These are phyloP conservation scores for Eubucco bourcierii DNA, from an alignment of 2,113 vertebrate genomes.

Conservation along the genomic window DNA sequence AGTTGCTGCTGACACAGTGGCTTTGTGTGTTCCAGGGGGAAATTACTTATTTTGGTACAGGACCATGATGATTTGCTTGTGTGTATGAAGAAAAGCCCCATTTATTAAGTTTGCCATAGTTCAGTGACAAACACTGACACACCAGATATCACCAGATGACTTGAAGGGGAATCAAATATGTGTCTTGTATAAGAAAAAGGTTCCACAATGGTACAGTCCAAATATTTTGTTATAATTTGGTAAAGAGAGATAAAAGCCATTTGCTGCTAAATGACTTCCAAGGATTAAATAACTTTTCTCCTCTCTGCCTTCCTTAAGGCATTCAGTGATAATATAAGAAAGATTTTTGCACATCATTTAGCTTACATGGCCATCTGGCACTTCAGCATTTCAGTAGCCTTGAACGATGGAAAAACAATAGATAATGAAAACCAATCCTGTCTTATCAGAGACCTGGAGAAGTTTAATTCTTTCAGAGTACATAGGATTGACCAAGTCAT, in stretches of 20 bases:
- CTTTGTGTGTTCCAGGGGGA: not conserved
- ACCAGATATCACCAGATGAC: not conserved
- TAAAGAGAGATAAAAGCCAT: not conserved
- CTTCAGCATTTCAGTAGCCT: constrained; percentile 32
- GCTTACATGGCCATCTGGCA: constrained; percentile 32
- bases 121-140: not conserved
- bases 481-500: not conserved
- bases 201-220: not conserved
- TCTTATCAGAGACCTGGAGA: constrained; percentile 19
- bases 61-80: not conserved
- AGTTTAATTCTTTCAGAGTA: constrained; percentile 20
- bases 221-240: not conserved
- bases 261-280: constrained; percentile 43
- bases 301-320: not conserved
- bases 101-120: not conserved
- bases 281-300: constrained; percentile 31
- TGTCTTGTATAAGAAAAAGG: not conserved
- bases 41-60: not conserved
- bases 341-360: constrained; percentile 49
- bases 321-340: constrained; percentile 33
- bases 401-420: constrained; percentile 23
- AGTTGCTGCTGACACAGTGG: constrained; percentile 1
- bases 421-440: constrained; percentile 22
- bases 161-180: not conserved
- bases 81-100: fast-evolving